A percentile compares a stretch with the other conserved stretches of the same genome.
These are phyloP conservation scores for Xiphophorus birchmanni DNA, from an alignment of 2,797 vertebrate genomes.

Conservation along the genomic window DNA sequence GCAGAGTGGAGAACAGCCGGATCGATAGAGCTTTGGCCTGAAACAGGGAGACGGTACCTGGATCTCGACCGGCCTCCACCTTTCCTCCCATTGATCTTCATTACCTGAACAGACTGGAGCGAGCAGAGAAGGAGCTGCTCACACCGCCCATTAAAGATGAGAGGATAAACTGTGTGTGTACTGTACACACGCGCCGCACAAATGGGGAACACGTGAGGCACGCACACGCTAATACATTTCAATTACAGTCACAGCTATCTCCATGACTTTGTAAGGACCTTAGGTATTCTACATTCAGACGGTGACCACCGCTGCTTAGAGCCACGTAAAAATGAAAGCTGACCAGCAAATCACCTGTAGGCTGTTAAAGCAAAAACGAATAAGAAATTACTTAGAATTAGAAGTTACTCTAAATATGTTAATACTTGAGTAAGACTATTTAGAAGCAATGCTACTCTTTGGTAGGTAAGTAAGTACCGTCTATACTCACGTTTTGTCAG, in stretches of 20 bases:
- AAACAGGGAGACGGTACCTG: slow-evolving; percentile 81
- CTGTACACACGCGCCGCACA: slow-evolving; percentile 14
- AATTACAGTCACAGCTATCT: slow-evolving; percentile 23
- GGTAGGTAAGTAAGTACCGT: not conserved
- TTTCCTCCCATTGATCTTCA: slow-evolving; percentile 84
- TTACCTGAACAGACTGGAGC: slow-evolving; percentile 74
- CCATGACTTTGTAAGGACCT: slow-evolving; percentile 30
- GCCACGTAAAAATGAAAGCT: not conserved
- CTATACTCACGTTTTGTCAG: not conserved
- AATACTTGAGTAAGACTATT: not conserved
- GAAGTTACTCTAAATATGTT: not conserved
- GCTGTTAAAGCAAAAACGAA: not conserved
- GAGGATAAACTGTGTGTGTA: slow-evolving; percentile 26
- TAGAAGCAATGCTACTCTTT: not conserved
- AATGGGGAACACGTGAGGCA: not conserved
- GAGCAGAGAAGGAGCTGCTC: slow-evolving; percentile 51
- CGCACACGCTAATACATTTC: slow-evolving; percentile 7
- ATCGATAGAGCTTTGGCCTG: slow-evolving; percentile 83
- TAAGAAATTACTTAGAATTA: not conserved
- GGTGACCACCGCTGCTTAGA: not conserved
- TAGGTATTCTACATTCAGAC: slow-evolving; percentile 17
- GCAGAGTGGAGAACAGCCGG: slow-evolving; percentile 72
- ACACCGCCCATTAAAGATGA: slow-evolving; percentile 48
- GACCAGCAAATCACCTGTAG: not conserved
- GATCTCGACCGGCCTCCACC: slow-evolving; percentile 76